These are phyloP conservation scores for Troides helena DNA, from an alignment of 2,888 invertebrate species.

Conservation along the genomic window DNA sequence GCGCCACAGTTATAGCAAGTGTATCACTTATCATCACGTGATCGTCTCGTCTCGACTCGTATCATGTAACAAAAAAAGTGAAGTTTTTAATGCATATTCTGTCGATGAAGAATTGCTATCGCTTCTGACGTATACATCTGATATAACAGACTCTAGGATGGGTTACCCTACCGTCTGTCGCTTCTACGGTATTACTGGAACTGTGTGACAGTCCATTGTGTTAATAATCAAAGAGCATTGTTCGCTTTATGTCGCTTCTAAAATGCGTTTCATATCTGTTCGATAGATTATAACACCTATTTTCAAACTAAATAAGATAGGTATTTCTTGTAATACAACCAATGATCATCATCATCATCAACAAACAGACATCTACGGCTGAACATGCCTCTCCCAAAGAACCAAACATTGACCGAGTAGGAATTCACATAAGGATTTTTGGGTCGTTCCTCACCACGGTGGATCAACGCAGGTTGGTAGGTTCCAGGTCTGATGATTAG, in stretches of 20 bases:
- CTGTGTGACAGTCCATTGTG: conserved; percentile 70
- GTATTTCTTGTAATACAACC: neutral
- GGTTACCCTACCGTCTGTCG: conserved; percentile 58
- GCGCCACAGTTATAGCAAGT: too few species aligned
- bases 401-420: too few species aligned
- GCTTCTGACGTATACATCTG: conserved; percentile 13
- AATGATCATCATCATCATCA: too few species aligned
- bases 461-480: too few species aligned
- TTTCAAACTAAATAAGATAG: neutral
- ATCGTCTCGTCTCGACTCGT: too few species aligned
- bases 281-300: conserved; percentile 2
- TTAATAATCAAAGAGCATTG: conserved; percentile 71
- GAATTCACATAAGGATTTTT: too few species aligned
- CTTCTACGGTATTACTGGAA: conserved; percentile 40
- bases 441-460: too few species aligned
- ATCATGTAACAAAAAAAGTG: too few species aligned
- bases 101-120: neutral
- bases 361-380: too few species aligned
- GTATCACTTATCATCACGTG: too few species aligned
- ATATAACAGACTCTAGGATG: conserved; percentile 50
- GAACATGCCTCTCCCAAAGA: too few species aligned
- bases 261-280: neutral
- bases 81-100: neutral
- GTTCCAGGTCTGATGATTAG: too few species aligned
- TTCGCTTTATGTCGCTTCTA: conserved; percentile 49